Base-by-base conservation (phyloP, 2,888 invertebrate genomes). In the Papilio protenor region DNA sequence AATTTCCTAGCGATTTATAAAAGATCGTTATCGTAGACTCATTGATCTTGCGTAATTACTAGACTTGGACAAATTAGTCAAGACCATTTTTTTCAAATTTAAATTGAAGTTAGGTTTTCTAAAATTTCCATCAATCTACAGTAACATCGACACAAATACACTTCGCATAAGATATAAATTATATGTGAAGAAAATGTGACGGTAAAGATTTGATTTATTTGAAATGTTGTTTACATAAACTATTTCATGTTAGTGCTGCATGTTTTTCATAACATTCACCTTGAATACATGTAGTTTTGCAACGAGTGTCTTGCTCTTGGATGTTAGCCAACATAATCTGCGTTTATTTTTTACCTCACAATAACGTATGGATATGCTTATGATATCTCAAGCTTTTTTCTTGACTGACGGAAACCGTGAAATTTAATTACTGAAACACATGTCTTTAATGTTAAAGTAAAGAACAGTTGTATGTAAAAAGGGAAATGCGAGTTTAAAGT, bases 231-330 rank as follows among this genome's bases (percentile, higher is more conserved):
- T 49, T 71, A 71, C 23, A 27, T 10, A 71, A 52, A 33, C 27
- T 52, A 11, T 21, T 14, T 47, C 1, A 72, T n/a, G 40, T 33
- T 40, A n/a, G 66, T 40, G 18, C 4, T 69, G 45, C 21, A 45
- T n/a, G n/a, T 45, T 66, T 33, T 16, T 40, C 45, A 66, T 66
- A 21, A 45, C 66, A 45, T 45, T 69, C 11, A 40, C 66, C 45
- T 69, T 69, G 66, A 69, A 69, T 11, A 69, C 45, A 40, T 66
- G 66, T 66, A 45, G 45, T 69, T 40, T 14, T 69, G 16, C 66
- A 69, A 21, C n/a, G n/a, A n/a, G 18, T 40, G 40, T n/a, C 66
- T 11, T 40, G 21, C 45, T 49, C 33, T 74, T 74, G 74, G 64
- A 45, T 6, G 23, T n/a, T 64, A 49, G 74, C 64, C 74, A 74